Conservation (phyloP, 2,797 vertebrate genomes). For the Dryobates pubescens region DNA sequence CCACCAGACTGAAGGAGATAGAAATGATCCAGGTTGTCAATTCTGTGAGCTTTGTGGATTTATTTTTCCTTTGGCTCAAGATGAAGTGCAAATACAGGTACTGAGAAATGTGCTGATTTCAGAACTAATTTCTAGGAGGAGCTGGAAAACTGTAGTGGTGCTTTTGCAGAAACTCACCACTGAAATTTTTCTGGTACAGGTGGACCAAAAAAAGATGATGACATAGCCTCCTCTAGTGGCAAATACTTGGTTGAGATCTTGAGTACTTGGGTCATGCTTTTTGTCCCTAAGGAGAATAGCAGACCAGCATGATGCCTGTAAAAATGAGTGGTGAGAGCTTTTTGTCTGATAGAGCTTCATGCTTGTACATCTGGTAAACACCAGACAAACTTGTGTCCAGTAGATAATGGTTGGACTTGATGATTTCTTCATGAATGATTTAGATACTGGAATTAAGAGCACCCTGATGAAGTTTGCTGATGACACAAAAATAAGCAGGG, state of each 20-base stretch:
- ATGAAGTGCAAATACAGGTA: background rate
- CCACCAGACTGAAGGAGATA: background rate
- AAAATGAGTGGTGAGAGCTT: background rate
- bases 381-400: background rate
- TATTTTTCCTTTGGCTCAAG: background rate
- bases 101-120: background rate
- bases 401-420: too few species aligned
- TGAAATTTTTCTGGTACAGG: background rate
- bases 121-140: background rate
- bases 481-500: too few species aligned
- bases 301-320: background rate
- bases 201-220: background rate
- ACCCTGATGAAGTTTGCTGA: too few species aligned
- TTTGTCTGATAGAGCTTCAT: background rate
- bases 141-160: background rate
- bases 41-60: background rate
- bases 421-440: too few species aligned
- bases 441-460: too few species aligned
- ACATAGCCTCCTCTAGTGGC: slow-evolving; percentile 60
- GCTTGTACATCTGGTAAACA: background rate
- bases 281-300: background rate
- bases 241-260: background rate
- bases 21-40: background rate
- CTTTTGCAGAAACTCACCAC: background rate
- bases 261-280: fast-evolving